Percentiles rank a stretch among this genome's conserved stretches.
These are phyloP conservation scores for Rhagonycha fulva DNA, from an alignment of 2,888 invertebrate genomes.

Conservation along the genomic window DNA sequence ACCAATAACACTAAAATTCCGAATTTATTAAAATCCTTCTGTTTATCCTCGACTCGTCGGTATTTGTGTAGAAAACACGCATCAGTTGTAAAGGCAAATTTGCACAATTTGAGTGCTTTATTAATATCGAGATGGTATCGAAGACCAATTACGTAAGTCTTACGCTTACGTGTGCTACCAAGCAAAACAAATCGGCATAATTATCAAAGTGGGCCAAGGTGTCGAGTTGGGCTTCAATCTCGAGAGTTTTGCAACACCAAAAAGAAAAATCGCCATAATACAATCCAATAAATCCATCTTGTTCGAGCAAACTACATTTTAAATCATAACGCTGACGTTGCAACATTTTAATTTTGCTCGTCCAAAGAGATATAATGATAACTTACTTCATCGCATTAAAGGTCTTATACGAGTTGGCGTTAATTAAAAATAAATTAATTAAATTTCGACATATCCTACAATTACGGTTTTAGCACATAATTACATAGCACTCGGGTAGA, in stretches of 20 bases:
- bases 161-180: slow-evolving; percentile 13
- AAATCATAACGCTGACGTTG: not conserved
- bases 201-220: slow-evolving; percentile 34
- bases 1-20: not conserved
- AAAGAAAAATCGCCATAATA: not conserved
- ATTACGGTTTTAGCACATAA: slow-evolving; percentile 18
- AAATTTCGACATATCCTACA: slow-evolving; percentile 15
- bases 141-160: slow-evolving; percentile 20
- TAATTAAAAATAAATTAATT: slow-evolving; percentile 24
- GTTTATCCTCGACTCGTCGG: no score
- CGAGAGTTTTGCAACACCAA: slow-evolving; percentile 35
- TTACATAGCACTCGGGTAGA: slow-evolving; percentile 1
- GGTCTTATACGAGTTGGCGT: not conserved
- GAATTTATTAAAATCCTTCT: not conserved
- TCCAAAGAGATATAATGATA: not conserved
- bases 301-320: not conserved
- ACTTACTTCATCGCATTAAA: not conserved
- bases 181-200: slow-evolving; percentile 30
- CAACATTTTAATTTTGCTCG: not conserved
- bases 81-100: not conserved
- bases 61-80: not conserved
- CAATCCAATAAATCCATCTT: not conserved
- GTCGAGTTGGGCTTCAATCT: slow-evolving; percentile 29
- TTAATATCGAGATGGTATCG: slow-evolving; percentile 19
- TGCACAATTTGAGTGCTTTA: not conserved